Percentiles rank a stretch among this genome's conserved stretches.
phyloP scores from a whole-genome alignment of 2,113 vertebrate species.

The Chitala chitala region DNA sequence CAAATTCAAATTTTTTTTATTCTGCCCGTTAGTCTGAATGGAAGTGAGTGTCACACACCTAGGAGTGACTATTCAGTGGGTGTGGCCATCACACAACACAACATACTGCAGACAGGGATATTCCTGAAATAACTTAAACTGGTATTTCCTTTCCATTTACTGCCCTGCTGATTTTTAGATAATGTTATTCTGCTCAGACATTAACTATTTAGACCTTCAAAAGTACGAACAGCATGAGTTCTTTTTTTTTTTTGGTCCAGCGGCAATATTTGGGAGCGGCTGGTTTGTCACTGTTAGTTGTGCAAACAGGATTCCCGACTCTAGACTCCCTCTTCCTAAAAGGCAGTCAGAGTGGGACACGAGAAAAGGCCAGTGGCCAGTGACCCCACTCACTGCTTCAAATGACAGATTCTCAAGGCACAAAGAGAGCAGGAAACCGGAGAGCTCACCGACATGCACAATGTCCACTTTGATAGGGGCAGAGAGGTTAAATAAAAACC shows the following conservation, averaged over 20 bases:
- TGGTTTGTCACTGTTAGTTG: slow-evolving; percentile 34
- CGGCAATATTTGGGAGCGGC: slow-evolving; percentile 29
- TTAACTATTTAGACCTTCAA: slow-evolving; percentile 38
- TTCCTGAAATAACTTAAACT: slow-evolving; percentile 15
- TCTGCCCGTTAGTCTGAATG: slow-evolving; percentile 41
- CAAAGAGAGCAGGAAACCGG: slow-evolving; percentile 51
- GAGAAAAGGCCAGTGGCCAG: slow-evolving; percentile 30
- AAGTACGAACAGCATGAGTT: slow-evolving; percentile 32
- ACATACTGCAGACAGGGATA: slow-evolving; percentile 30
- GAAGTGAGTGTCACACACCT: slow-evolving; percentile 36
- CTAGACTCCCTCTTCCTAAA: slow-evolving; percentile 28
- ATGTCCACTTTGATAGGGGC: slow-evolving; percentile 39
- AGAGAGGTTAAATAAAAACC: background rate
- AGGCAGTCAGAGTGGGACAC: background rate
- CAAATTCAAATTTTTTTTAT: slow-evolving; percentile 52
- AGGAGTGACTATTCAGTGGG: slow-evolving; percentile 36
- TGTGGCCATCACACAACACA: slow-evolving; percentile 11
- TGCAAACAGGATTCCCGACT: slow-evolving; percentile 34
- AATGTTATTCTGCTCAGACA: slow-evolving; percentile 10
- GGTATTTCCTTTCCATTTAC: background rate
- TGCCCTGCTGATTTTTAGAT: slow-evolving; percentile 16
- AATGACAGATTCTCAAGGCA: slow-evolving; percentile 72
- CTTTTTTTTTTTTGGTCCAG: slow-evolving; percentile 26
- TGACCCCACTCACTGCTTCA: slow-evolving; percentile 42
- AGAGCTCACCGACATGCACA: slow-evolving; percentile 38